Base-by-base conservation (phyloP, 2,888 invertebrate genomes). In the Agrotis segetum region DNA sequence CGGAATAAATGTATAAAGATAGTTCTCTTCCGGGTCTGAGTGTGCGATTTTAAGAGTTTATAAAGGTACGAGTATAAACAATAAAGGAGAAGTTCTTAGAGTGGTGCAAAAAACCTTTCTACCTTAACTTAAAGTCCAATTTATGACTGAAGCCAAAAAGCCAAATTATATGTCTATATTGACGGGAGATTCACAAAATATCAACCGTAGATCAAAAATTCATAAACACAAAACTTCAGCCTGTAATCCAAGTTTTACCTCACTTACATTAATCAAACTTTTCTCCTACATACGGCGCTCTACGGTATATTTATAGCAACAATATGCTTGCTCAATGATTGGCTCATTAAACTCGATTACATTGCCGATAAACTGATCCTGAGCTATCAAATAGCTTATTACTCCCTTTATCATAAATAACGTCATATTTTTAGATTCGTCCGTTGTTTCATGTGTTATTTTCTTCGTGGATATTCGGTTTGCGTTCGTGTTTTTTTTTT, bases 321-420 rank as follows among this genome's bases (percentile, higher is more conserved):
- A 44, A 66, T 70, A 72, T 62, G 73, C 74, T 79, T 67, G 70
- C 71, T 69, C 70, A 77, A 77, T 81, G 69, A 77, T 77, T 77
- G 75, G 68, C 69, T 87, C 86, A 81, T 85, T 85, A 83, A 77
- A 69, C 67, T 19, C 59, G 72, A 83, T 85, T 81, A 87, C 84
- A 77, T 65, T 46, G 68, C 44, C 87, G 74, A 83, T 85, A 83
- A 85, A 85, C 71, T 79, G 74, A 83, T 84, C 67, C 75, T 21
- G 60, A 55, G 70, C 70, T 71, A 79, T 83, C 84, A 73, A 77
- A 75, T 86, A 56, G 72, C 72, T 52, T 24, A 82, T 79, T 86
- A 67, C 74, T 46, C 61, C 59, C 53, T 55, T 58, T n/a, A 56
- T 77, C 71, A 72, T 84, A 86, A 84, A 86, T 75, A 86, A 66